A percentile compares a stretch with the other conserved stretches of the same genome.
Evolutionary conservation across 2,797 vertebrate genomes (phyloP).

Genomic region (Cirrhinus molitorella): DNA sequence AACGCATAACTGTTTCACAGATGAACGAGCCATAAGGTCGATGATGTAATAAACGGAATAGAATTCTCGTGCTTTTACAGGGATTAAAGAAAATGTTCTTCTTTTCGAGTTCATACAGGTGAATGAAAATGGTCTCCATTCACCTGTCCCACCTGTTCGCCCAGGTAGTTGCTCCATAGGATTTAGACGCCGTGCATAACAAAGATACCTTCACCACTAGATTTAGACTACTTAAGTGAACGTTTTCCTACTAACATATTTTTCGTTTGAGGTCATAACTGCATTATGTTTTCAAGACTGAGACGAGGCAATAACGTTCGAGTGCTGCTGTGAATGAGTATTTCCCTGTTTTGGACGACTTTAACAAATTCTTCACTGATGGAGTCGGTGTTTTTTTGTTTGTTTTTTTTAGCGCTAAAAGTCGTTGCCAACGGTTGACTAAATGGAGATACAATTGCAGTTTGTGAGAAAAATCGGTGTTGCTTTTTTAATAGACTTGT

Average conservation of each 20-base stretch:
- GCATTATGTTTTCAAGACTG: not conserved
- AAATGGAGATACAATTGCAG: not conserved
- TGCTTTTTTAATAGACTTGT: not conserved
- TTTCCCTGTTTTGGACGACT: not conserved
- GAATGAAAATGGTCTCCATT: not conserved
- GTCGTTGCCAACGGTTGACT: not conserved
- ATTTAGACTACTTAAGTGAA: not conserved
- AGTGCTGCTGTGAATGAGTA: not conserved
- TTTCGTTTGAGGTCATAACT: not conserved
- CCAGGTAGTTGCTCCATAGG: not conserved
- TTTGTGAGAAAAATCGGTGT: not conserved
- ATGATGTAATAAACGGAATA: not conserved
- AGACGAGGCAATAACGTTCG: not conserved
- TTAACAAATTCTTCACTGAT: not conserved
- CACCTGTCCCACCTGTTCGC: conserved; percentile 28
- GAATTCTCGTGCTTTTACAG: not conserved
- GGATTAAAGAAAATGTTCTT: not conserved
- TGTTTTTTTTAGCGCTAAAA: not conserved
- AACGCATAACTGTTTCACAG: not conserved
- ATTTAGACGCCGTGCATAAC: not conserved
- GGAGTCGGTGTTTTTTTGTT: no score
- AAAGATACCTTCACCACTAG: not conserved
- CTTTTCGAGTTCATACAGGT: not conserved
- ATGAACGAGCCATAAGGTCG: not conserved
- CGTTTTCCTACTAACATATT: no score